Conservation (phyloP, 30 jellyfish, hydroid and myxozoan species). For the Pseudorhiza aurosa region DNA sequence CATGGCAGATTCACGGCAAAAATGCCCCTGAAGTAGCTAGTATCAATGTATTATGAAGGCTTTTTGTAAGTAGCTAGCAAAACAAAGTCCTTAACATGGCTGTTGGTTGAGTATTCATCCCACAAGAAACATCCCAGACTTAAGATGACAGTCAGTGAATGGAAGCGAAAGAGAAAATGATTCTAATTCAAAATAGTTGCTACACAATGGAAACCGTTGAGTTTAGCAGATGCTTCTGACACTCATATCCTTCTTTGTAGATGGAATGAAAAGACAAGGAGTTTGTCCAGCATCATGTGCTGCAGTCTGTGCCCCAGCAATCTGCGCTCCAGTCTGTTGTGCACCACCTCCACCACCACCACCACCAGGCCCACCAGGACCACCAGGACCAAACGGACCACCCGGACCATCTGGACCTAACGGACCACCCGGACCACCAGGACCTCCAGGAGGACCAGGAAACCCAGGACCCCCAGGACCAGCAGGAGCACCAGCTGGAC, state of each 20-base stretch:
- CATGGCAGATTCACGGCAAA: no score
- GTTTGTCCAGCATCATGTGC: slow-evolving; percentile 73
- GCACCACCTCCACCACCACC: slow-evolving; percentile 99
- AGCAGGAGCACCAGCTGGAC: slow-evolving; percentile 96
- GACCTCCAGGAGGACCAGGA: slow-evolving; percentile 96
- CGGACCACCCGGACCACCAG: slow-evolving; percentile 99
- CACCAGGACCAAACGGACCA: slow-evolving; percentile 99
- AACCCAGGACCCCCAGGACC: slow-evolving; percentile 87
- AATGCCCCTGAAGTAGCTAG: no score
- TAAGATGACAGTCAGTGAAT: no score
- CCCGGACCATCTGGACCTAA: slow-evolving; percentile 99
- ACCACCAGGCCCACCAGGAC: slow-evolving; percentile 99
- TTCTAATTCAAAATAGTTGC: no score
- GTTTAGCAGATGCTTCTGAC: no score
- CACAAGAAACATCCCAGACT: no score
- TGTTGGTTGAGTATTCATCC: no score
- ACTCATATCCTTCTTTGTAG: slow-evolving; percentile 8
- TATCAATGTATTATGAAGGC: no score
- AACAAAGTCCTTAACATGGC: no score
- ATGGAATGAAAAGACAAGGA: slow-evolving; percentile 72
- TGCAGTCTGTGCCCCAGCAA: slow-evolving; percentile 55
- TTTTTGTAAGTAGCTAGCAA: no score
- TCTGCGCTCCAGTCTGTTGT: slow-evolving; percentile 54
- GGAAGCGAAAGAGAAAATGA: no score
- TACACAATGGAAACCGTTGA: no score